Conservation (phyloP, 2,113 vertebrate species). For the Tychaedon coryphoeus region DNA sequence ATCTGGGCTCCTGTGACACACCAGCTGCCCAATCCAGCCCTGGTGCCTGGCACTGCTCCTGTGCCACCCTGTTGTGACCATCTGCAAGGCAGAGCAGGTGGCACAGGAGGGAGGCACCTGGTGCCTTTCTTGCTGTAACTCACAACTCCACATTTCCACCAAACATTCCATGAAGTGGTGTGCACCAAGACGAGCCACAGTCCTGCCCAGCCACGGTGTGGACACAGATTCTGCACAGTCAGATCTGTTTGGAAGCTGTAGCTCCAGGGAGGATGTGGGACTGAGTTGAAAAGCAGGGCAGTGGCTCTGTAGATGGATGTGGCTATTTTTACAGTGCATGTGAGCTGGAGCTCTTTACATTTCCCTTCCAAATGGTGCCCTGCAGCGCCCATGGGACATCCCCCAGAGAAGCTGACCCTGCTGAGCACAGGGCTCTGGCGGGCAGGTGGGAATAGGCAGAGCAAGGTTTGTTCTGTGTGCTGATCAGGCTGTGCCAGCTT, state of each 20-base stretch:
- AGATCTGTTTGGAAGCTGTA: neutral
- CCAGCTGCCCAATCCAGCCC: accelerated
- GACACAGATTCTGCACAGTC: neutral
- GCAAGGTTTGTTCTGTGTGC: neutral
- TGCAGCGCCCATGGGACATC: neutral
- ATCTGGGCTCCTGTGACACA: neutral
- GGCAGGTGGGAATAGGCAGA: conserved; percentile 14
- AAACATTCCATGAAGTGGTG: neutral
- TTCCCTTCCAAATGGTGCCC: neutral
- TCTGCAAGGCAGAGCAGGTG: neutral
- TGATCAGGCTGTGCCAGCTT: neutral
- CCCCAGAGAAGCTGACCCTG: neutral
- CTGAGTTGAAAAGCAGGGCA: neutral
- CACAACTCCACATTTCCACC: neutral
- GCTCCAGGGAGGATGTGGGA: neutral
- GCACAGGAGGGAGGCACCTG: neutral
- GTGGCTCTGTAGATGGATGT: neutral
- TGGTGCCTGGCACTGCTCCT: neutral
- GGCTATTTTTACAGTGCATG: neutral
- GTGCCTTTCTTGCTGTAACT: neutral
- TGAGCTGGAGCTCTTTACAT: neutral
- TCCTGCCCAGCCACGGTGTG: accelerated
- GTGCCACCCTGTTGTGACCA: neutral
- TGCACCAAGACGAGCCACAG: neutral
- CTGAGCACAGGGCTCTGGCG: neutral